Evolutionary conservation across 2,888 invertebrate genomes (phyloP), one percentile per base, ranked within the genome.

Genomic region (Hypena proboscidalis): DNA sequence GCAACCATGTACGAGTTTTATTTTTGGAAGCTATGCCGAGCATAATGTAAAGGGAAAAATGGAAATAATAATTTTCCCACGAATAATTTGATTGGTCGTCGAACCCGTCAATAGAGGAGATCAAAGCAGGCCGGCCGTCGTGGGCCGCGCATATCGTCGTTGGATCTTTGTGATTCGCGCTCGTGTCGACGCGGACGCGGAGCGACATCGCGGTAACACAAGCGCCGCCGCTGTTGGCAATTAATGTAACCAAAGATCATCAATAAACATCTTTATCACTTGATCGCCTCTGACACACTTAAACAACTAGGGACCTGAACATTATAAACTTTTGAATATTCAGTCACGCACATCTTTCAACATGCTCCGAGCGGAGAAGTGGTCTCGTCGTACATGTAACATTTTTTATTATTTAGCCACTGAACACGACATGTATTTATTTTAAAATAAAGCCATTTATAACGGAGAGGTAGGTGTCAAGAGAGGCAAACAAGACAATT

Each of bases 231-330:
- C 79, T 79, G 82, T 77, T 81, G 81, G 89, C 90, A 89, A 89
- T 90, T 90, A 90, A 86, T 84, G 86, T 80, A 77, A 77, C 81
- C 73, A 77, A 86, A 86, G 86, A 90, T 89, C 89, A 90, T 90
- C 86, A 90, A 88, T 90, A 89, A 87, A 86, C 83, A 85, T 77
- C 81, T 87, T 89, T 88, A 90, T 90, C 90, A 85, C 83, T 85
- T 84, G 85, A 90, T 90, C 90, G 80, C 73, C 72, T 74, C 75
- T 79, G 87, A 86, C 86, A 82, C 74, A 79, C 81, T 83, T 80
- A 82, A 58, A 83, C 78, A 78, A 78, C 83, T 77, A 80, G 77
- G 76, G 73, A 70, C 78, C 79, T 64, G 67, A 73, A 74, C 68
- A 70, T 78, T 80, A 80, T 79, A 73, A 67, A 80, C 70, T 81